phyloP scores from a whole-genome alignment of 2,888 invertebrate species.

The Drosophila ezoana region DNA sequence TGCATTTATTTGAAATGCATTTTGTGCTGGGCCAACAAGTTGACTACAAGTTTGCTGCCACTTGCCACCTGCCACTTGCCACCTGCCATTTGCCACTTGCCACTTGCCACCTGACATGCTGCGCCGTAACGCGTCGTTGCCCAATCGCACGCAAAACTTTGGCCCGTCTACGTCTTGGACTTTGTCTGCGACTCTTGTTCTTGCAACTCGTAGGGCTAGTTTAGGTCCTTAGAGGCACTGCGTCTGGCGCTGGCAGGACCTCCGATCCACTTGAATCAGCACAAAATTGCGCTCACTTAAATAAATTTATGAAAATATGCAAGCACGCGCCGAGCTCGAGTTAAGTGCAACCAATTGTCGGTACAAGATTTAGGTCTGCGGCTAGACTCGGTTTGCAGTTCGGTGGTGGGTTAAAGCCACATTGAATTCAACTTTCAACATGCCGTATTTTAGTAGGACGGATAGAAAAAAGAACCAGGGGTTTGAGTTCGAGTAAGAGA shows the following conservation, averaged over 20 bases:
- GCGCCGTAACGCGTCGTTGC: slow-evolving; percentile 8
- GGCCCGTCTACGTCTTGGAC: slow-evolving; percentile 4
- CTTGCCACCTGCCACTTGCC: slow-evolving; percentile 5
- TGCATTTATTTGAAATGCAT: slow-evolving; percentile 54
- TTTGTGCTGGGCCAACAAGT: slow-evolving; percentile 37
- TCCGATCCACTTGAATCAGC: not conserved
- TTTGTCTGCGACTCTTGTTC: not conserved
- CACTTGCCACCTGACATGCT: slow-evolving; percentile 15
- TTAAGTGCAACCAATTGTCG: slow-evolving; percentile 50
- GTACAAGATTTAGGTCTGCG: slow-evolving; percentile 2
- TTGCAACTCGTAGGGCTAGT: slow-evolving; percentile 5
- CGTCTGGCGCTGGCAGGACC: not conserved
- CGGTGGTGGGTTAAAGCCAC: not conserved
- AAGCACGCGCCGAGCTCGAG: slow-evolving; percentile 22
- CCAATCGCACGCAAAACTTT: slow-evolving; percentile 28
- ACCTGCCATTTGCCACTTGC: slow-evolving; percentile 3
- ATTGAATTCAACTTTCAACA: no score
- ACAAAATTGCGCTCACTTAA: slow-evolving; percentile 34
- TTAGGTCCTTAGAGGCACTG: slow-evolving; percentile 16
- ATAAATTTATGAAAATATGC: slow-evolving; percentile 53
- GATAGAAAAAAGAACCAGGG: no score
- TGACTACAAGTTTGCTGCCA: slow-evolving; percentile 18
- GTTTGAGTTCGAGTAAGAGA: no score
- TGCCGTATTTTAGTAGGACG: no score
- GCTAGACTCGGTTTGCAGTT: not conserved